Base-by-base conservation (phyloP, 2,797 vertebrate genomes). In the Alfaro cultratus region DNA sequence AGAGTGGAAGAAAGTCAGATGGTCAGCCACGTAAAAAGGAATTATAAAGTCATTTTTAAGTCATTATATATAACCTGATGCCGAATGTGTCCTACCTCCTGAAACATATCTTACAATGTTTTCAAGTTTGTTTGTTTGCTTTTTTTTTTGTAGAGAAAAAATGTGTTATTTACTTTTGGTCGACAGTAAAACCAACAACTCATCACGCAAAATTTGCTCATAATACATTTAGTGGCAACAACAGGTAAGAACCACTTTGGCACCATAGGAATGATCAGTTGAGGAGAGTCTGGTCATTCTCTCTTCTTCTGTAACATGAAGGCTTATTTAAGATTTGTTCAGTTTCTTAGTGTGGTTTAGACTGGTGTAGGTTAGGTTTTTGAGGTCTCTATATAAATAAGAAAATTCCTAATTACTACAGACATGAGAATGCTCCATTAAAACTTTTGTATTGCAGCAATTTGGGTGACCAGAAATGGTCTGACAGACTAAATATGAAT, bases 11-110 rank as follows among this genome's bases (percentile, higher is more conserved):
- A 7, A 53, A 26, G 43, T n/a, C 62, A 29, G 21, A 73, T 34
- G 43, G 34, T 60, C 16, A 75, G 60, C 70, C 6, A 79, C 36
- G 60, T 36, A 45, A 49, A 79, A 84, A 73, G 57, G 55, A 57
- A 11, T 74, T 46, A 46, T 0, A 26, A 2, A 62, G 23, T 45
- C 45, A 78, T 45, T 60, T 18, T 73, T 51, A 45, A 11, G 10
- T 45, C 26, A 57, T 57, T 75, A 45, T 31, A 26, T 75, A 45
- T 31, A 36, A 60, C 15, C 26, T 75, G 36, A 75, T 60, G 26
- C 26, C 53, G 45, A n/a, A 60, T 13, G 9, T 75, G 36, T 12
- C 41, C 26, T 55, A 41, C 21, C 41, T 39, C 36, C 36, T 3
- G 1, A 16, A 29, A 26, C 73, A 57, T 55, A 73, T 72, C 11